A percentile compares a stretch with the other conserved stretches of the same genome.
phyloP scores from a whole-genome alignment of 2,888 invertebrate species.

The Rugalucina vietnamica region DNA sequence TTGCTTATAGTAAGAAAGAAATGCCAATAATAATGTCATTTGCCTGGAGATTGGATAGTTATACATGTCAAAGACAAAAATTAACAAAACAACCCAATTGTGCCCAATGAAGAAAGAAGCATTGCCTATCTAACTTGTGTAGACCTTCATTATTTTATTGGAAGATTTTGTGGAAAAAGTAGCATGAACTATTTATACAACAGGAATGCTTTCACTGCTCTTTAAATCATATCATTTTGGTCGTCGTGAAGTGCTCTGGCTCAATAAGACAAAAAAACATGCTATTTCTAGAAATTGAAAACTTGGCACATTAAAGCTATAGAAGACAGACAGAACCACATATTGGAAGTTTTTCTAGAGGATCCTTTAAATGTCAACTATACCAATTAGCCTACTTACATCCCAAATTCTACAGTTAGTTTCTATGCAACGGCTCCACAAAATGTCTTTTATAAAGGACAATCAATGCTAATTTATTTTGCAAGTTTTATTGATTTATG shows the following conservation, averaged over 20 bases:
- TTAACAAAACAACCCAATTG: too few relatives aligned
- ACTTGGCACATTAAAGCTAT: not conserved
- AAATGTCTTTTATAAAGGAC: too few relatives aligned
- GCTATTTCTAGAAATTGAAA: not conserved
- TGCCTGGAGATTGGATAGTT: not conserved
- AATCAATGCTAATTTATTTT: not conserved
- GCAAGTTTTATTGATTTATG: not conserved
- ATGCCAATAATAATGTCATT: not conserved
- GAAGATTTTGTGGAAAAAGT: too few relatives aligned
- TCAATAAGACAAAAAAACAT: too few relatives aligned
- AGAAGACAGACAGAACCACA: not conserved
- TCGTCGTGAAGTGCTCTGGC: too few relatives aligned
- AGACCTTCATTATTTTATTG: too few relatives aligned
- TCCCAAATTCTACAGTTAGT: not conserved
- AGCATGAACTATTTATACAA: too few relatives aligned
- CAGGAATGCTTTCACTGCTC: too few relatives aligned
- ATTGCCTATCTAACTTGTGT: too few relatives aligned
- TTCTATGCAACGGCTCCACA: too few relatives aligned
- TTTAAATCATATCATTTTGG: too few relatives aligned
- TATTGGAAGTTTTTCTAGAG: not conserved
- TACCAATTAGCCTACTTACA: not conserved
- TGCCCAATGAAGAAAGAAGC: too few relatives aligned
- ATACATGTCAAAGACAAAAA: not conserved
- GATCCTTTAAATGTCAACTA: not conserved
- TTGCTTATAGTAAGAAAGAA: not conserved